Percentiles rank a stretch among this genome's conserved stretches.
Conservation (phyloP, 1,140 invertebrate species). For the Lasioglossum baleicum region DNA sequence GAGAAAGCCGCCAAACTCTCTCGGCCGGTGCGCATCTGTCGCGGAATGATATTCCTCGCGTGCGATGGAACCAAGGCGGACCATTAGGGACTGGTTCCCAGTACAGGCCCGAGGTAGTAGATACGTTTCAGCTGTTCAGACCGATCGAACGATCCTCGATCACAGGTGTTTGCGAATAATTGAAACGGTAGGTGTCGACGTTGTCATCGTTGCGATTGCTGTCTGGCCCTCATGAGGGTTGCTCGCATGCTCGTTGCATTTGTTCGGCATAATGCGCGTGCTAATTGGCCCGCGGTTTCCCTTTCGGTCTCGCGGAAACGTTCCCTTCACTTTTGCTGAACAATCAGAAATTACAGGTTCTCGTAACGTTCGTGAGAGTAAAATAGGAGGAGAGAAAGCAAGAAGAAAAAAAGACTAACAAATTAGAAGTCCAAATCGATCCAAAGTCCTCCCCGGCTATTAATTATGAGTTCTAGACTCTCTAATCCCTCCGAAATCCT, state of each 20-base stretch:
- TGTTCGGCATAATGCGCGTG: too few relatives aligned
- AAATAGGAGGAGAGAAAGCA: background rate
- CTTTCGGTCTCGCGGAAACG: background rate
- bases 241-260: background rate
- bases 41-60: conserved; percentile 27
- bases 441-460: background rate
- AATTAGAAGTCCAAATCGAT: background rate
- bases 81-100: background rate
- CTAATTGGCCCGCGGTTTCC: background rate
- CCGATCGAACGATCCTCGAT: background rate
- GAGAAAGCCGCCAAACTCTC: conserved; percentile 44
- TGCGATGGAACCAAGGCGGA: conserved; percentile 13
- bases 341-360: too few relatives aligned
- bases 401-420: background rate
- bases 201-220: background rate
- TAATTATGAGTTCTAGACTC: background rate
- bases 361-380: background rate
- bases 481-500: background rate
- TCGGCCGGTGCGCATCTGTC: conserved; percentile 54
- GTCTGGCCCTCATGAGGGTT: background rate
- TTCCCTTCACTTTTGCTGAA: background rate
- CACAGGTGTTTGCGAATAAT: background rate
- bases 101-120: background rate
- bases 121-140: conserved; percentile 29
- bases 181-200: background rate